Evolutionary conservation across 2,888 invertebrate genomes (phyloP).

Genomic region (Drosophila ustulata): DNA sequence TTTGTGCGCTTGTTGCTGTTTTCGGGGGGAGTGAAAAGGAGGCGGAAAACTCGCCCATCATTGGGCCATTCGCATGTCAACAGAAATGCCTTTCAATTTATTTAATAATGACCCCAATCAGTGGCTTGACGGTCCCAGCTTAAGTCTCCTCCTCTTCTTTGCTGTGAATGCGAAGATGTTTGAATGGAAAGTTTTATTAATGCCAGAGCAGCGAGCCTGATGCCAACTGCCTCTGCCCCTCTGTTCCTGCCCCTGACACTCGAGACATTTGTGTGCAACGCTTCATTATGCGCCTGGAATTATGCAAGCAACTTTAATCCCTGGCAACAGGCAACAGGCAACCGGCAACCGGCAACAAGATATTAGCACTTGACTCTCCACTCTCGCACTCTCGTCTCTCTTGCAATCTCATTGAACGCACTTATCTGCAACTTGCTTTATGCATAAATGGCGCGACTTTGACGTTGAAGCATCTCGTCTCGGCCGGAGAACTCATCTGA

Average conservation of each 20-base stretch:
- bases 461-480: neutral
- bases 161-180: constrained; percentile 14
- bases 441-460: constrained; percentile 73
- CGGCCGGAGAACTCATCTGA: too few relatives aligned
- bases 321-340: constrained; percentile 39
- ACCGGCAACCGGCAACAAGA: constrained; percentile 45
- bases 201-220: constrained; percentile 23
- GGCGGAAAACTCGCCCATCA: constrained; percentile 19
- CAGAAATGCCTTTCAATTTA: constrained; percentile 66
- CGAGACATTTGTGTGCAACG: constrained; percentile 38
- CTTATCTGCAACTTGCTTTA: constrained; percentile 65
- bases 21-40: neutral
- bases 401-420: constrained; percentile 16
- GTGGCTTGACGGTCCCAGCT: constrained; percentile 52
- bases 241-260: neutral
- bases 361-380: constrained; percentile 50
- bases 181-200: constrained; percentile 57
- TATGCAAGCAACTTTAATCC: constrained; percentile 78
- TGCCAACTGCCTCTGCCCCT: neutral
- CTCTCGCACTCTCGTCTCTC: neutral
- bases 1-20: constrained; percentile 19
- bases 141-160: constrained; percentile 31
- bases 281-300: constrained; percentile 71
- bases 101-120: constrained; percentile 66
- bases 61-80: constrained; percentile 53